phyloP scores from a whole-genome alignment of 2,888 invertebrate genomes.

The Myopa tessellatipennis region DNA sequence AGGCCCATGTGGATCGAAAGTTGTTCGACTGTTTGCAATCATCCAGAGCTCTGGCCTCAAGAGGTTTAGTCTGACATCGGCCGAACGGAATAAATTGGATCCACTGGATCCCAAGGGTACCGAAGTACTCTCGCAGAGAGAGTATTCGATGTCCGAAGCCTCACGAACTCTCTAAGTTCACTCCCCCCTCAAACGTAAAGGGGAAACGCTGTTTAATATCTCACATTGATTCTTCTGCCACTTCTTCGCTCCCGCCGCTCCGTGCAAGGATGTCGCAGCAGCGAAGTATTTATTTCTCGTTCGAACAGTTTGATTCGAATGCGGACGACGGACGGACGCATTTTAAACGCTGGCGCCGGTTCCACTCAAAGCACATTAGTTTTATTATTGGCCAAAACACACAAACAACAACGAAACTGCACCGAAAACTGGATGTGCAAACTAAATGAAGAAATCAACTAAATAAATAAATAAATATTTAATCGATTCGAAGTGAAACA shows the following conservation, averaged over 20 bases:
- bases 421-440: conserved; percentile 2
- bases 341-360: conserved; percentile 20
- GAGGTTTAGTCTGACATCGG: too few relatives aligned
- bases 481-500: background rate
- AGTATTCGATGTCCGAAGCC: too few relatives aligned
- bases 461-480: conserved; percentile 9
- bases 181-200: too few relatives aligned
- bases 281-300: background rate
- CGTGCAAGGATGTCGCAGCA: background rate
- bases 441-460: conserved; percentile 6
- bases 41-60: too few relatives aligned
- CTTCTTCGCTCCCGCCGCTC: background rate
- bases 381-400: background rate
- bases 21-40: too few relatives aligned
- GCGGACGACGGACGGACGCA: conserved; percentile 26
- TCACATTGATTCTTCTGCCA: background rate
- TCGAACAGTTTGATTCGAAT: conserved; percentile 29
- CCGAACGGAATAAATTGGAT: conserved; percentile 22
- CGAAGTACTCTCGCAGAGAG: too few relatives aligned
- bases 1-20: too few relatives aligned
- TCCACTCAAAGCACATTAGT: background rate
- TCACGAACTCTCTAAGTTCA: too few relatives aligned
- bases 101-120: conserved; percentile 4
- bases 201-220: background rate
- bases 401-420: background rate